Base-by-base conservation (phyloP, 2,888 invertebrate species). In the Pachymerium ferrugineum region DNA sequence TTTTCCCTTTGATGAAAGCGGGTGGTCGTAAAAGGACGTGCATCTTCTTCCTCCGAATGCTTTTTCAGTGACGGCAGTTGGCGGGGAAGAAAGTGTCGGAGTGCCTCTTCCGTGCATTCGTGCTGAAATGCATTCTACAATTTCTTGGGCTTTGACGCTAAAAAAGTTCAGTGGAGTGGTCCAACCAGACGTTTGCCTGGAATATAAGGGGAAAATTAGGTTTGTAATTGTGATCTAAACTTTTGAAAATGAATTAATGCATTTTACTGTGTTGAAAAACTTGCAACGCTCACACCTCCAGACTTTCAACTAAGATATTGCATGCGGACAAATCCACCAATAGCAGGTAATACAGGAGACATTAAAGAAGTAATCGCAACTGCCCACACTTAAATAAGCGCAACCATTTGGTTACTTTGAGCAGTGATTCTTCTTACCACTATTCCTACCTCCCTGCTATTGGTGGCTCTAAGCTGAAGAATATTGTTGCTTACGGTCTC, bases 401-500 rank as follows among this genome's bases (percentile, higher is more conserved):
- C n/a, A n/a, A n/a, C n/a, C n/a, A n/a, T n/a, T n/a, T n/a, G n/a
- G n/a, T n/a, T n/a, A n/a, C n/a, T n/a, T n/a, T n/a, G n/a, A n/a
- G n/a, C n/a, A n/a, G n/a, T n/a, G n/a, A n/a, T n/a, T n/a, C n/a
- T n/a, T n/a, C n/a, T n/a, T n/a, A n/a, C n/a, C n/a, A n/a, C n/a
- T n/a, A n/a, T n/a, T n/a, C n/a, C n/a, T n/a, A n/a, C n/a, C n/a
- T n/a, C n/a, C n/a, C n/a, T n/a, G n/a, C n/a, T n/a, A n/a, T n/a
- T n/a, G n/a, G n/a, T n/a, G n/a, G n/a, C n/a, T 35, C 10, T 35
- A 12, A 35, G 19, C 8, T 62, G 16, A 8, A 12, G n/a, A n/a
- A n/a, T n/a, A n/a, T n/a, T n/a, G n/a, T n/a, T n/a, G n/a, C 74
- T 74, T 70, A 74, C 74, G 74, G 70, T 42, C 70, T 30, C 22